phyloP scores from a whole-genome alignment of 2,113 vertebrate genomes.

The Gymnobelideus leadbeateri region DNA sequence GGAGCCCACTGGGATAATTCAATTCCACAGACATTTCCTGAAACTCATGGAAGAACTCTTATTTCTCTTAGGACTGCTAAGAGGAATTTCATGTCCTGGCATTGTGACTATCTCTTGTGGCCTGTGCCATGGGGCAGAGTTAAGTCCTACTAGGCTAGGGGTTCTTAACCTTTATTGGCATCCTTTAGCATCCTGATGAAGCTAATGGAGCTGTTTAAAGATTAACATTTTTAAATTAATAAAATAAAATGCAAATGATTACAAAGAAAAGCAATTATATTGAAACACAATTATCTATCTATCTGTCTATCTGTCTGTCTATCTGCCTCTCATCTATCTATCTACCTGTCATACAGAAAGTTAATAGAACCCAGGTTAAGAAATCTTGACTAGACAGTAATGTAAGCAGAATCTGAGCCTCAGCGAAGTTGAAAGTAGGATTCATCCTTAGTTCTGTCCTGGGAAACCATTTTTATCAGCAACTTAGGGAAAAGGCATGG shows the following conservation, averaged over 20 bases:
- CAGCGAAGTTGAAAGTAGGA: background rate
- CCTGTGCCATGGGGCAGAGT: background rate
- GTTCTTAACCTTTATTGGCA: background rate
- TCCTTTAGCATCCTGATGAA: background rate
- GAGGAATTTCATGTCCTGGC: background rate
- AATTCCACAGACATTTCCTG: background rate
- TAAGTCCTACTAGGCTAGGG: background rate
- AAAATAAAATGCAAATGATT: background rate
- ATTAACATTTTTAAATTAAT: background rate
- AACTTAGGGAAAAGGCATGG: background rate
- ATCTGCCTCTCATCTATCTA: background rate
- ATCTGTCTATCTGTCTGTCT: background rate
- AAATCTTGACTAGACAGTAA: background rate
- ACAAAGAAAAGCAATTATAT: background rate
- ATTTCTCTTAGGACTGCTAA: background rate
- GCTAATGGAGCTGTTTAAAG: background rate
- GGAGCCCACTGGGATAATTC: background rate
- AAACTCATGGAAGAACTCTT: background rate
- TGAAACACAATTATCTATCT: background rate
- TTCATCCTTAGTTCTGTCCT: background rate
- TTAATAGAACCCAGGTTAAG: background rate
- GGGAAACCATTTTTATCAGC: background rate
- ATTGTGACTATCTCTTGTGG: background rate
- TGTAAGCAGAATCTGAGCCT: background rate
- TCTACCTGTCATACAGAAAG: background rate